These are phyloP conservation scores for Gorilla gorilla DNA, from an alignment of 2,113 vertebrate species.

Conservation along the genomic window DNA sequence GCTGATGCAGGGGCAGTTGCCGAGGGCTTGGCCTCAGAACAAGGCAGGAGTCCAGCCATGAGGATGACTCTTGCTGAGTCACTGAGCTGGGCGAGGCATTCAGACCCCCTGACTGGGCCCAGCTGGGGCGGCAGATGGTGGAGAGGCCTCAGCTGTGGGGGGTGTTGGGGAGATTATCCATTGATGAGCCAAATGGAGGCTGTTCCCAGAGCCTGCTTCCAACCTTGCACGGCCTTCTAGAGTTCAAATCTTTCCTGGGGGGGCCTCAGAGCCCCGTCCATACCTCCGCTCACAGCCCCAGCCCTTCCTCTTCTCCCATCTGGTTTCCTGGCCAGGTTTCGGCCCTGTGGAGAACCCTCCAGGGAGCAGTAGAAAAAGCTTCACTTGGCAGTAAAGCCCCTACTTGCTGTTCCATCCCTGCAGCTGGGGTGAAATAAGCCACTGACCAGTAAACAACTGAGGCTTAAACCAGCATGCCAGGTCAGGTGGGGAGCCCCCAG, in stretches of 20 bases:
- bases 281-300: not conserved
- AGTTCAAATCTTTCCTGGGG: not conserved
- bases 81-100: conserved; percentile 28
- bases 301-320: conserved; percentile 41
- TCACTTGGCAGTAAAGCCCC: not conserved
- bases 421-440: not conserved
- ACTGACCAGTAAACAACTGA: not conserved
- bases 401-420: not conserved
- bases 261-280: not conserved
- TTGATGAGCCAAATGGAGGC: not conserved
- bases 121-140: conserved; percentile 74
- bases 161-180: not conserved
- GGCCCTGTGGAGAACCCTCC: not conserved
- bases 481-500: too few relatives aligned
- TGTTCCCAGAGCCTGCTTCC: not conserved
- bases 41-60: not conserved
- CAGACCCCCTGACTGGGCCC: conserved; percentile 40
- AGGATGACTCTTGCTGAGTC: conserved; percentile 55
- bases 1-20: not conserved
- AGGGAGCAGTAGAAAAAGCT: not conserved
- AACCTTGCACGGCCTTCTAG: not conserved
- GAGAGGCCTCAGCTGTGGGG: conserved; percentile 25
- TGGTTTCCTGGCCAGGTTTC: conserved; percentile 55
- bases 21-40: not conserved
- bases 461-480: not conserved